Conservation (phyloP, 2,797 vertebrate genomes). For the Spinus pinus region DNA sequence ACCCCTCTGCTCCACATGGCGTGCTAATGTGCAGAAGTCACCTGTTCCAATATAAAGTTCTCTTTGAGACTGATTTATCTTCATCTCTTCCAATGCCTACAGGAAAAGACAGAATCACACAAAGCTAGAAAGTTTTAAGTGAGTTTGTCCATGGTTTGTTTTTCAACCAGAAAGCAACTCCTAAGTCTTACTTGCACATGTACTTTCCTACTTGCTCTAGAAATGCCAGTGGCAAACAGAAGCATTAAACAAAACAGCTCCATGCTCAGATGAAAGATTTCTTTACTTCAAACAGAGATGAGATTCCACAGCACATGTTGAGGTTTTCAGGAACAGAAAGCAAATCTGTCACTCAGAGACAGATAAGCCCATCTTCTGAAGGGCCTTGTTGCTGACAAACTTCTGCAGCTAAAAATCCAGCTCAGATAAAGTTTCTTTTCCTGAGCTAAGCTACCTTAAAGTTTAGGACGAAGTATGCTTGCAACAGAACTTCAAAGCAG, state of each 20-base stretch:
- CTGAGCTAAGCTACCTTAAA: not conserved
- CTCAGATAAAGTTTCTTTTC: not conserved
- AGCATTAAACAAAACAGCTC: not conserved
- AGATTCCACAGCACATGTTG: not conserved
- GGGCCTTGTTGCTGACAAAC: not conserved
- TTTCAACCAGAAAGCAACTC: not conserved
- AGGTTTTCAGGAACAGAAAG: conserved; percentile 3
- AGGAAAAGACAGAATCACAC: not conserved
- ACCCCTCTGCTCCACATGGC: not conserved
- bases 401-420: not conserved
- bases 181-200: not conserved
- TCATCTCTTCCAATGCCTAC: not conserved
- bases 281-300: not conserved
- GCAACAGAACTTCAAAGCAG: not conserved
- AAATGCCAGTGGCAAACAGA: not conserved
- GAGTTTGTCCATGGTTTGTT: not conserved
- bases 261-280: not conserved
- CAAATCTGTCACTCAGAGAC: not conserved
- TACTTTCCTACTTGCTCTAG: not conserved
- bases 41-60: not conserved
- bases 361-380: not conserved
- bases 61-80: not conserved
- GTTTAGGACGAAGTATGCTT: not conserved
- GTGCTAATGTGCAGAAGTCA: not conserved
- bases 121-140: not conserved